Percentiles rank a stretch among this genome's conserved stretches.
phyloP scores from a whole-genome alignment of 2,888 invertebrate species.

The Keiferia lycopersicella region DNA sequence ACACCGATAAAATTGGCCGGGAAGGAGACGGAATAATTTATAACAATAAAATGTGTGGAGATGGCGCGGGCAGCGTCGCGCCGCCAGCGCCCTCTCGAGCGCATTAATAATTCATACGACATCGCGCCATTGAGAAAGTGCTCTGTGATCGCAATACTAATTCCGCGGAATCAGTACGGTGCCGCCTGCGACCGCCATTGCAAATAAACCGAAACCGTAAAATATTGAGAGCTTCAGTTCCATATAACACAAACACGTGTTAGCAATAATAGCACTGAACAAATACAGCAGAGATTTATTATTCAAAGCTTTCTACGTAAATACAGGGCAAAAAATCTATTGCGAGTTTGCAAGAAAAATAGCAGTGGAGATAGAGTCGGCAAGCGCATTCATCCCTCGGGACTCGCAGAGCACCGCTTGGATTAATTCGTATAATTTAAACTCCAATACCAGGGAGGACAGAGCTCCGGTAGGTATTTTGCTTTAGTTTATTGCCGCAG shows the following conservation, averaged over 20 bases:
- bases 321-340: constrained; percentile 30
- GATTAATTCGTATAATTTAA: constrained; percentile 75
- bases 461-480: constrained; percentile 61
- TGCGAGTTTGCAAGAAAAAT: constrained; percentile 41
- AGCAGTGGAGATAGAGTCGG: constrained; percentile 42
- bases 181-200: constrained; percentile 31
- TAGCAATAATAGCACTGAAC: constrained; percentile 15
- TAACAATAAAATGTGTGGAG: constrained; percentile 63
- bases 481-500: constrained; percentile 28
- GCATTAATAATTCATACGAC: constrained; percentile 76
- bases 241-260: constrained; percentile 7
- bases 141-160: constrained; percentile 78
- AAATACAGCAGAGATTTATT: constrained; percentile 14
- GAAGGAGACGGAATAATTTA: constrained; percentile 60
- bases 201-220: constrained; percentile 23
- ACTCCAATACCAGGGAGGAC: constrained; percentile 70
- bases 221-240: constrained; percentile 11
- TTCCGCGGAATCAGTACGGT: constrained; percentile 65
- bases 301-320: constrained; percentile 10
- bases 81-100: constrained; percentile 45
- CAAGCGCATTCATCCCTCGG: constrained; percentile 56
- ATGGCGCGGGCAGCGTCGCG: constrained; percentile 47
- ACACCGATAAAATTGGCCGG: constrained; percentile 53
- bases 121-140: constrained; percentile 79
- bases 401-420: constrained; percentile 53